Percentiles rank a stretch among this genome's conserved stretches.
Conservation (phyloP, 92 coral and sea anemone genomes). For the Plumapathes pennacea region DNA sequence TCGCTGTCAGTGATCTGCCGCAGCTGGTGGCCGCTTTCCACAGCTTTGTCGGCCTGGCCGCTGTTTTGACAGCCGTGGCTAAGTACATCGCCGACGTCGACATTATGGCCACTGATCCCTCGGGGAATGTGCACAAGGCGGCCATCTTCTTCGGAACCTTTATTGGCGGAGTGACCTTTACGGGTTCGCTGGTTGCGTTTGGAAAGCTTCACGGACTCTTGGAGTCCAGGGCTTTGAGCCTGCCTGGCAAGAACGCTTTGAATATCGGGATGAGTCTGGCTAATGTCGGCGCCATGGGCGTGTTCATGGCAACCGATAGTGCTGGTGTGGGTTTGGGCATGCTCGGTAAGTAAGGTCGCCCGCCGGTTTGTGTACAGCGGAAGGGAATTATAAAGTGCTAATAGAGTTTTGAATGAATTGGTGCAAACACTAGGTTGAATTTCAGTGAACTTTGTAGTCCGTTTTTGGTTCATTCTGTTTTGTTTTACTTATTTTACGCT, state of each 20-base stretch:
- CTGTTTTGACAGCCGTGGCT: slow-evolving; percentile 93
- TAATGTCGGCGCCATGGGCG: slow-evolving; percentile 93
- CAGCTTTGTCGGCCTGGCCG: slow-evolving; percentile 99
- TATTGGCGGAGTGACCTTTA: slow-evolving; percentile 95
- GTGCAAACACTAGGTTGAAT: no score
- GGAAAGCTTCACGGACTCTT: slow-evolving; percentile 94
- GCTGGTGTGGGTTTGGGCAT: slow-evolving; percentile 78
- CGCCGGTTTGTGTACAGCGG: no score
- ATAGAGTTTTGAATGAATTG: no score
- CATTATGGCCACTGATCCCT: slow-evolving; percentile 81
- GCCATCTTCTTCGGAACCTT: slow-evolving; percentile 96
- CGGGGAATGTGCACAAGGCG: slow-evolving; percentile 96
- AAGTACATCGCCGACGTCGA: slow-evolving; percentile 89
- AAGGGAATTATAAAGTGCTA: no score
- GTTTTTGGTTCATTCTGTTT: no score
- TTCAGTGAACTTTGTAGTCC: no score
- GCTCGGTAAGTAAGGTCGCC: slow-evolving; percentile 59
- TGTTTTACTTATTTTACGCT: no score
- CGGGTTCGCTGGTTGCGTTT: slow-evolving; percentile 95
- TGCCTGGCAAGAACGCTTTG: slow-evolving; percentile 88
- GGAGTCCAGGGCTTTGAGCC: slow-evolving; percentile 70
- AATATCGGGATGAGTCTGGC: slow-evolving; percentile 90
- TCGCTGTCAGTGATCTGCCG: slow-evolving; percentile 96
- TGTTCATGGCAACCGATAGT: slow-evolving; percentile 87
- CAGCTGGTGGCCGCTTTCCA: slow-evolving; percentile 98